Percentiles rank a stretch among this genome's conserved stretches.
These are phyloP conservation scores for Cuculus canorus DNA, from an alignment of 2,797 vertebrate genomes.

Conservation along the genomic window DNA sequence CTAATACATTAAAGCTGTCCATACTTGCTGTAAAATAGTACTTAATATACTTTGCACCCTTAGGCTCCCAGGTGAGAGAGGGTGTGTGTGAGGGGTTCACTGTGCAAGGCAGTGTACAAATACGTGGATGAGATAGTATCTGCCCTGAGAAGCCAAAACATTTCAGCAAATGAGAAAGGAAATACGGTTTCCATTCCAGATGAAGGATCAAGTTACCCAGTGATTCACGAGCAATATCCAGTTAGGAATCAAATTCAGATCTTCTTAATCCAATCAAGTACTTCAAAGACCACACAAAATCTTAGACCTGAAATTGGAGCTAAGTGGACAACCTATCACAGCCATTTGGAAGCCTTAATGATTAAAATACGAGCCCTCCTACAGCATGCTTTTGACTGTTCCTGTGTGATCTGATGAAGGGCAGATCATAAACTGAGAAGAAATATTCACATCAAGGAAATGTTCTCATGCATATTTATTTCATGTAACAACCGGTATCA, in stretches of 20 bases:
- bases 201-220: not conserved
- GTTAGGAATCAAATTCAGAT: not conserved
- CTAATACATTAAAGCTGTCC: not conserved
- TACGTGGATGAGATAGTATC: not conserved
- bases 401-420: not conserved
- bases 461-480: slow-evolving; percentile 33
- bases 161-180: not conserved
- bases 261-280: not conserved
- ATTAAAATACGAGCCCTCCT: not conserved
- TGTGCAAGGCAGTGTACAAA: not conserved
- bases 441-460: slow-evolving; percentile 6
- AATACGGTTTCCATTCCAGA: not conserved
- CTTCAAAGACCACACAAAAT: not conserved
- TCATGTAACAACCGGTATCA: not conserved
- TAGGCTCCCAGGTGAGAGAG: not conserved
- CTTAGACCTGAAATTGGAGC: not conserved
- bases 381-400: not conserved
- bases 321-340: not conserved
- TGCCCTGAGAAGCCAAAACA: not conserved
- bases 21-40: not conserved
- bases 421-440: not conserved
- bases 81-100: not conserved
- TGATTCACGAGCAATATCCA: not conserved
- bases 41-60: not conserved
- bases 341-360: not conserved